Percentiles rank a stretch among this genome's conserved stretches.
Evolutionary conservation across 2,888 invertebrate genomes (phyloP).

Genomic region (Melinaea marsaeus): DNA sequence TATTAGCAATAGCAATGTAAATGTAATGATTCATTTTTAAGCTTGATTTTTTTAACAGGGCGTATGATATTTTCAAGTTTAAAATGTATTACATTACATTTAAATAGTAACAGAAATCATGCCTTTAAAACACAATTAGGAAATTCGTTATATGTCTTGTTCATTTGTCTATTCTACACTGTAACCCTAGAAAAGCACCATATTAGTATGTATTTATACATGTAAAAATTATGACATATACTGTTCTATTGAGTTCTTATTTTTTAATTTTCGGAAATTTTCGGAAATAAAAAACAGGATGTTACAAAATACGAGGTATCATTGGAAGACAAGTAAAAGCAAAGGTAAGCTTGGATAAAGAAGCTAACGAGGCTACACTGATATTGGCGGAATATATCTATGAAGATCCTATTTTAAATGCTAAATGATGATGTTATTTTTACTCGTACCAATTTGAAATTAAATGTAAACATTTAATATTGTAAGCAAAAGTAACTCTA

Average conservation of each 20-base stretch:
- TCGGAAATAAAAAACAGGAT: slow-evolving; percentile 23
- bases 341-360: slow-evolving; percentile 1
- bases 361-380: slow-evolving; percentile 9
- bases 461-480: too few relatives aligned
- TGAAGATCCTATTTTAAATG: slow-evolving; percentile 9
- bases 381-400: slow-evolving; percentile 8
- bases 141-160: slow-evolving; percentile 20
- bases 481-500: too few relatives aligned
- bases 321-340: background rate
- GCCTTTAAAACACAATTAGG: slow-evolving; percentile 21
- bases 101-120: slow-evolving; percentile 24
- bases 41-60: slow-evolving; percentile 21
- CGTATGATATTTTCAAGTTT: slow-evolving; percentile 26
- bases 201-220: slow-evolving; percentile 19
- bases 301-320: slow-evolving; percentile 23
- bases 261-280: slow-evolving; percentile 22
- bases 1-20: slow-evolving; percentile 23
- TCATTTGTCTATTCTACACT: slow-evolving; percentile 23
- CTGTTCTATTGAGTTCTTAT: slow-evolving; percentile 18
- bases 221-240: slow-evolving; percentile 21
- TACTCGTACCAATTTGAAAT: background rate
- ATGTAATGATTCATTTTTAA: slow-evolving; percentile 13
- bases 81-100: slow-evolving; percentile 23
- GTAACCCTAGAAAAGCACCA: slow-evolving; percentile 22
- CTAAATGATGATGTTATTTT: slow-evolving; percentile 11